phyloP scores from a whole-genome alignment of 2,797 vertebrate genomes.

The Sardinella longiceps region DNA sequence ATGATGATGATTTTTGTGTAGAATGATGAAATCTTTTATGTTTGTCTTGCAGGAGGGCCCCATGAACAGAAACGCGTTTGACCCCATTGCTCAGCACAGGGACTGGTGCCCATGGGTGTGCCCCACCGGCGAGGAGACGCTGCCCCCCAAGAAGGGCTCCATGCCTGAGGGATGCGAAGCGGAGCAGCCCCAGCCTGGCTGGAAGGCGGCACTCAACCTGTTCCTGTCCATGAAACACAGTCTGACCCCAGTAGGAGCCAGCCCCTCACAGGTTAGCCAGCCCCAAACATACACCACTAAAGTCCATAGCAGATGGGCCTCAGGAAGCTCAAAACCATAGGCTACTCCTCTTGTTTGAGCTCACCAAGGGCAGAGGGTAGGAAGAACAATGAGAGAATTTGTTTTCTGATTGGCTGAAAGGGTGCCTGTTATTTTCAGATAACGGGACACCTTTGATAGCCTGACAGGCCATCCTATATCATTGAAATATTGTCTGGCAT shows the following conservation, averaged over 20 bases:
- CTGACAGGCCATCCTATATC: too few species aligned
- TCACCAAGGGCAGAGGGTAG: too few species aligned
- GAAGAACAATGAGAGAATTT: too few species aligned
- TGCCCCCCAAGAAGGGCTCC: slow-evolving; percentile 40
- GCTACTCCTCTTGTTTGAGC: too few species aligned
- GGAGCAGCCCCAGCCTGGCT: slow-evolving; percentile 74
- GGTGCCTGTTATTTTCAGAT: too few species aligned
- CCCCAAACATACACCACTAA: background rate
- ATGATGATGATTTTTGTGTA: too few species aligned
- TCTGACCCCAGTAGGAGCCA: slow-evolving; percentile 60
- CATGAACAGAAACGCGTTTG: slow-evolving; percentile 79
- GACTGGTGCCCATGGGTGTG: slow-evolving; percentile 97
- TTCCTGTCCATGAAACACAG: slow-evolving; percentile 81
- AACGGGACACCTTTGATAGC: too few species aligned
- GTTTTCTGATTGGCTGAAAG: too few species aligned
- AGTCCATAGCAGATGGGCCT: too few species aligned
- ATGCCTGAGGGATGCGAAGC: slow-evolving; percentile 42
- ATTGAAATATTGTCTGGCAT: too few species aligned
- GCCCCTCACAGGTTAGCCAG: slow-evolving; percentile 73
- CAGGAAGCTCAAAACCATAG: too few species aligned
- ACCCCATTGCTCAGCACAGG: slow-evolving; percentile 89
- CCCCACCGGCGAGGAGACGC: slow-evolving; percentile 61
- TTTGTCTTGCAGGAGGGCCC: slow-evolving; percentile 72
- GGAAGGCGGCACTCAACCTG: slow-evolving; percentile 80
- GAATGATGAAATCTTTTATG: background rate